Evolutionary conservation across 1,140 invertebrate species (phyloP).

Genomic region (Stegodyphus dumicola): DNA sequence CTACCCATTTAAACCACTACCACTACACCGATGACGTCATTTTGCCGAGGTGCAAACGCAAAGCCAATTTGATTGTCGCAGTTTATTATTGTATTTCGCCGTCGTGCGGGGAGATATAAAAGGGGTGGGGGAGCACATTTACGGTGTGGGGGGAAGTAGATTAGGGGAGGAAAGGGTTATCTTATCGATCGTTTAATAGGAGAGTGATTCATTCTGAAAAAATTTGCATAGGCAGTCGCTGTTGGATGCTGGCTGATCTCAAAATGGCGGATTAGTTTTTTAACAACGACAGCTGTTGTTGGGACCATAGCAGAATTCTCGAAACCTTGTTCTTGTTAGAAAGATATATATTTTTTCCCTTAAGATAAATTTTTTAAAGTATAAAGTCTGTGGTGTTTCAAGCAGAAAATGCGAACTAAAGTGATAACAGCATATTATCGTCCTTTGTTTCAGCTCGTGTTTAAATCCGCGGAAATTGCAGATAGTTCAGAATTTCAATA

Average conservation of each 20-base stretch:
- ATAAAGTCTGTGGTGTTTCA: no score
- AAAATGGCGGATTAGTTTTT: slow-evolving; percentile 41
- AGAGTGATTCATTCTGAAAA: slow-evolving; percentile 55
- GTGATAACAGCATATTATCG: no score
- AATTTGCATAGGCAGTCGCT: slow-evolving; percentile 46
- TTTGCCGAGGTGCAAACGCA: slow-evolving; percentile 47
- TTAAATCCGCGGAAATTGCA: no score
- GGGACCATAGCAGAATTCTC: no score
- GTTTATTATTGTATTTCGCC: slow-evolving; percentile 60
- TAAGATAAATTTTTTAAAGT: no score
- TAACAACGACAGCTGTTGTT: no score
- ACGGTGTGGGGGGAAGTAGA: slow-evolving; percentile 19
- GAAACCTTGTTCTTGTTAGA: no score
- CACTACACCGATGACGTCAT: slow-evolving; percentile 52
- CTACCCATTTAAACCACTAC: slow-evolving; percentile 14
- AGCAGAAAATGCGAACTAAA: no score
- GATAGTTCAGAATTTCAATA: no score
- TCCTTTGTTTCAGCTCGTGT: no score
- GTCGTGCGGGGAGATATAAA: slow-evolving; percentile 47
- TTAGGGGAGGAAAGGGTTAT: slow-evolving; percentile 58
- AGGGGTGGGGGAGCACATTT: slow-evolving; percentile 1
- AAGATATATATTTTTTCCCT: no score
- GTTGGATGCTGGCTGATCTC: slow-evolving; percentile 1
- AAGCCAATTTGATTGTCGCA: slow-evolving; percentile 60
- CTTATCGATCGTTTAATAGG: slow-evolving; percentile 59